Evolutionary conservation across 2,113 vertebrate genomes (phyloP), one percentile per base, ranked within the genome.

Genomic region (Dicaeum eximium): DNA sequence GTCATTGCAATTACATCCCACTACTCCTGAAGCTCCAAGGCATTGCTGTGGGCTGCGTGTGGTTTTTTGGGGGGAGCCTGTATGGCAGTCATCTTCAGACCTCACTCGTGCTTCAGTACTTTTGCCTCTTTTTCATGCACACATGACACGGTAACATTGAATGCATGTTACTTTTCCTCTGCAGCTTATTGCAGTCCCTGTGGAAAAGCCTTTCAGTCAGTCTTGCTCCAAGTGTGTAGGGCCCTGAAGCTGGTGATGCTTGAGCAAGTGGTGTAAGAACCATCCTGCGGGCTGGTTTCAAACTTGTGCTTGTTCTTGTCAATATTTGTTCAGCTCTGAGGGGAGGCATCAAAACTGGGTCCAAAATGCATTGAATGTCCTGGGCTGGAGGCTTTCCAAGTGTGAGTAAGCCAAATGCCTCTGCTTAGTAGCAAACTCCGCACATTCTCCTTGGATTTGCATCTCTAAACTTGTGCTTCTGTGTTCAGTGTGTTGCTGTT

Each of bases 21-120:
- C 96, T 98, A 92, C 72, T 96, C 96, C 94, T 96, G 96, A 98
- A 98, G 97, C 98, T 98, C 96, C 96, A 96, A 97, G 98, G 98
- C 98, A 97, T 99, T 97, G 98, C 98, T 98, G 98, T 98, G 98
- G 98, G 99, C 99, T 99, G 98, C 98, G 98, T 99, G 98, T 99
- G 98, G 98, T 98, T 98, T 98, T 95, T 97, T 96, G 91, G 93
- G 94, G 98, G 98, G 98, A 98, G 98, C 98, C 97, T 99, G 98
- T 98, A 97, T 99, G 98, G 98, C 99, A 98, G 97, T 97, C 98
- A 99, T 99, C 98, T 98, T 98, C 97, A 98, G 97, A 97, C 97
- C 95, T 98, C 98, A 98, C 98, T 98, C 98, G 97, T 97, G 98
- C 98, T 98, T 98, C 98, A 97, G 98, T 98, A 97, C 98, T 98